These are phyloP conservation scores for Gari tellinella DNA, from an alignment of 2,888 invertebrate genomes.

Conservation along the genomic window DNA sequence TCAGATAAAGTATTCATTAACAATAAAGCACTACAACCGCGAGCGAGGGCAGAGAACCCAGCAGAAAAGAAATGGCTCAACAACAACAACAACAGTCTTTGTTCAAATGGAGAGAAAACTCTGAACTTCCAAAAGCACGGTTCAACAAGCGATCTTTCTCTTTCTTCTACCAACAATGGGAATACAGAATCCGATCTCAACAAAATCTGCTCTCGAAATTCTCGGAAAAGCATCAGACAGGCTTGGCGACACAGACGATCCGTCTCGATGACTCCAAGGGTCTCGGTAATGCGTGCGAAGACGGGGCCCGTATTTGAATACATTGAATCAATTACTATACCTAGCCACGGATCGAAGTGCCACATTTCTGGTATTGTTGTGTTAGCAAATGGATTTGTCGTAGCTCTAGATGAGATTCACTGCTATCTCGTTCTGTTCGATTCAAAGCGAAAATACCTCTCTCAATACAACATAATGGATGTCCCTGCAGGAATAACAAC, in stretches of 20 bases:
- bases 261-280: slow-evolving; percentile 20
- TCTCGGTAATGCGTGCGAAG: neutral
- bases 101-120: neutral
- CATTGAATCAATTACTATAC: slow-evolving; percentile 22
- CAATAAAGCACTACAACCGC: neutral
- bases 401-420: slow-evolving; percentile 44
- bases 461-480: slow-evolving; percentile 28
- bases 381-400: slow-evolving; percentile 27
- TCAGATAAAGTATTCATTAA: neutral
- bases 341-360: slow-evolving; percentile 23
- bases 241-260: slow-evolving; percentile 48
- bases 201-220: slow-evolving; percentile 34
- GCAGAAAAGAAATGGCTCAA: slow-evolving; percentile 2
- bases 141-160: neutral
- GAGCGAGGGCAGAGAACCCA: slow-evolving; percentile 5
- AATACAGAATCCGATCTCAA: slow-evolving; percentile 36
- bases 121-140: too few species aligned
- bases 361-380: slow-evolving; percentile 38
- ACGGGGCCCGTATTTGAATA: slow-evolving; percentile 22
- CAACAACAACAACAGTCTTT: slow-evolving; percentile 7
- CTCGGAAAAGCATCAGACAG: slow-evolving; percentile 34
- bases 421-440: slow-evolving; percentile 22
- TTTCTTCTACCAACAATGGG: neutral
- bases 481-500: slow-evolving; percentile 26
- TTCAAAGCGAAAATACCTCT: slow-evolving; percentile 3